Evolutionary conservation across 2,888 invertebrate species (phyloP).

Genomic region (Petrolisthes manimaculis): DNA sequence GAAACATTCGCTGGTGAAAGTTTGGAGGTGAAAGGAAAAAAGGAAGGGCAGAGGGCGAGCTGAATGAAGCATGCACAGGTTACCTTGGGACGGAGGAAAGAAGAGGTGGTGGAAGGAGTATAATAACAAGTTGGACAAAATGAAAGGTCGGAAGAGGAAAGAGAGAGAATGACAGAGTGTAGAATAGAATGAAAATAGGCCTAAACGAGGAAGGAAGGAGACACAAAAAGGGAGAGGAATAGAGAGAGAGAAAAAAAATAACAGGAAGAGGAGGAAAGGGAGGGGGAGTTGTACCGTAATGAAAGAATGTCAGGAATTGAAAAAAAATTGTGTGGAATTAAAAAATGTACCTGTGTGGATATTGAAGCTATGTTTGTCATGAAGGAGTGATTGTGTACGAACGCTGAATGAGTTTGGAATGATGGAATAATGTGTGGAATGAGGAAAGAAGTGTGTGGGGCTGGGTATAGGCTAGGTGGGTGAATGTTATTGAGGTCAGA

Average conservation of each 20-base stretch:
- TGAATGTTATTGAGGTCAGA: background rate
- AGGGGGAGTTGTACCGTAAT: background rate
- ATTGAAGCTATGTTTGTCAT: background rate
- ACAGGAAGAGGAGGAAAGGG: background rate
- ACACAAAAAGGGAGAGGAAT: background rate
- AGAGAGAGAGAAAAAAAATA: background rate
- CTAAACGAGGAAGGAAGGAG: background rate
- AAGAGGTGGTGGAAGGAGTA: background rate
- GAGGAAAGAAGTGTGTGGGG: no score
- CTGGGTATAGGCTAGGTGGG: no score
- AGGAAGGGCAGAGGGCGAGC: background rate
- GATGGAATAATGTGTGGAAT: no score
- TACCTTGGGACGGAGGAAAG: no score
- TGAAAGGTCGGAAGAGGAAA: background rate
- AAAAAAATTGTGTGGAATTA: background rate
- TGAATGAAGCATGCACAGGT: background rate
- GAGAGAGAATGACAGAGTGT: background rate
- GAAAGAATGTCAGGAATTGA: background rate
- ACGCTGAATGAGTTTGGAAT: background rate
- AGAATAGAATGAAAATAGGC: background rate
- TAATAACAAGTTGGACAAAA: background rate
- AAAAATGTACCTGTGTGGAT: background rate
- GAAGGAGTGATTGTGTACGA: background rate
- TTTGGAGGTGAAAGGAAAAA: background rate
- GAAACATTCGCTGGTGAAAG: background rate